Conservation (phyloP, 1,140 invertebrate species). For the Drosophila takahashii region DNA sequence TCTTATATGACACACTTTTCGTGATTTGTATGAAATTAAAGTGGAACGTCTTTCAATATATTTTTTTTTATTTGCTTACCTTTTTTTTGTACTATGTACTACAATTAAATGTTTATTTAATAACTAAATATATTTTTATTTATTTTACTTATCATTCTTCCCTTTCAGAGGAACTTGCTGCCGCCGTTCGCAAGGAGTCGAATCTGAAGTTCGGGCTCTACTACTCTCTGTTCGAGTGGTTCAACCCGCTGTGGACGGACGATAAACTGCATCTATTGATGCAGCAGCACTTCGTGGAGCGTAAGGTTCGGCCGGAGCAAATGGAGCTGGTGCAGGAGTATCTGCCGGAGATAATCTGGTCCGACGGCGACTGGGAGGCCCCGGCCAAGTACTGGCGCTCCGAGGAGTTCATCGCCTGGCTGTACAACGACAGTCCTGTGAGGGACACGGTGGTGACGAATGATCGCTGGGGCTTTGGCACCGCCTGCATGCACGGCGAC, state of each 20-base stretch:
- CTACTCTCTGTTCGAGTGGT: constrained; percentile 97
- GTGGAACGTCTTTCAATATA: too few species aligned
- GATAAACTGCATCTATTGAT: constrained; percentile 90
- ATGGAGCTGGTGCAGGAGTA: constrained; percentile 91
- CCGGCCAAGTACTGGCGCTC: constrained; percentile 92
- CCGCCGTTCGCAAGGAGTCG: constrained; percentile 88
- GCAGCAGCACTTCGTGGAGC: constrained; percentile 88
- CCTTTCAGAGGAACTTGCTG: constrained; percentile 87
- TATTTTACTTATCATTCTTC: too few species aligned
- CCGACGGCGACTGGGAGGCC: constrained; percentile 96
- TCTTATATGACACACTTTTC: too few species aligned
- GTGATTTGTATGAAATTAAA: too few species aligned
- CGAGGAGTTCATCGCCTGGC: constrained; percentile 92
- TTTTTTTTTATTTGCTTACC: too few species aligned
- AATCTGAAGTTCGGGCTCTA: constrained; percentile 93
- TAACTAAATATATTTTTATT: too few species aligned
- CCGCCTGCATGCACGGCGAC: constrained; percentile 94
- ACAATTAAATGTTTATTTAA: too few species aligned
- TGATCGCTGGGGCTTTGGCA: constrained; percentile 91
- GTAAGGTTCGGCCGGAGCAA: constrained; percentile 91
- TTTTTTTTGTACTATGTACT: too few species aligned
- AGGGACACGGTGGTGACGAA: constrained; percentile 94
- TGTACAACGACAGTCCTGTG: constrained; percentile 98
- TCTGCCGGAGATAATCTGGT: constrained; percentile 96
- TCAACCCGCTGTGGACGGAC: constrained; percentile 92